Evolutionary conservation across 1,140 invertebrate species (phyloP), one percentile per base, ranked within the genome.

Genomic region (Oscheius sp.): DNA sequence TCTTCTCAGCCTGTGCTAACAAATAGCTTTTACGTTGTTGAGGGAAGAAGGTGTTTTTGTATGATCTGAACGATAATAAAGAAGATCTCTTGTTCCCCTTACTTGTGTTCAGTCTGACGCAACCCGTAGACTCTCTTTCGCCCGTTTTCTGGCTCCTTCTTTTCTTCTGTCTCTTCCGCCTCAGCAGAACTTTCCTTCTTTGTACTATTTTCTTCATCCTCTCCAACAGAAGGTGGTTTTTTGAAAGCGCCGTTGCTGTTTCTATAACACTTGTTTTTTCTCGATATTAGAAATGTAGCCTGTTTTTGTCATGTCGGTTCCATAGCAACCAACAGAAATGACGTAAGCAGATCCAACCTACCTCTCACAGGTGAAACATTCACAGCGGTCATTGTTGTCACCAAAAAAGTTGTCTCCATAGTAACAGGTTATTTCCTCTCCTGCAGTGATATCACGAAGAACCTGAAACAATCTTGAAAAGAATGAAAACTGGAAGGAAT

Each of bases 401-500:
- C 77, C 77, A 36, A 79, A 79, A 76, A 79, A 79, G 32, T 77
- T 78, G 20, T 36, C 7, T 0, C 61, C 61, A 26, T 63, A 63
- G 31, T 15, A 63, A 42, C 32, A 34, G 32, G 32, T 63, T 7
- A 63, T 63, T 63, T 63, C 61, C 26, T 63, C 61, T n/a, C 61
- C 15, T 18, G 61, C 32, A 26, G 61, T 36, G 35, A 99, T 98
- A 81, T 98, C 94, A 68, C 94, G 87, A 59, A 98, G 86, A 2
- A 95, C 94, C 87, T 95, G 94, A n/a, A 98, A 2, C 7, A 29
- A 58, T 18, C 2, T 23, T 15, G 26, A 55, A 26, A n/a, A 35
- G 15, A 26, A 1, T 2, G 4, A 18, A n/a, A 23, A 3, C 0
- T 1, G 32, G 3, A 28, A 42, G 31, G 42, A 32, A 32, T 46